A percentile compares a stretch with the other conserved stretches of the same genome.
Evolutionary conservation across 2,888 invertebrate species (phyloP).

Genomic region (Ichneumoninae sp.): DNA sequence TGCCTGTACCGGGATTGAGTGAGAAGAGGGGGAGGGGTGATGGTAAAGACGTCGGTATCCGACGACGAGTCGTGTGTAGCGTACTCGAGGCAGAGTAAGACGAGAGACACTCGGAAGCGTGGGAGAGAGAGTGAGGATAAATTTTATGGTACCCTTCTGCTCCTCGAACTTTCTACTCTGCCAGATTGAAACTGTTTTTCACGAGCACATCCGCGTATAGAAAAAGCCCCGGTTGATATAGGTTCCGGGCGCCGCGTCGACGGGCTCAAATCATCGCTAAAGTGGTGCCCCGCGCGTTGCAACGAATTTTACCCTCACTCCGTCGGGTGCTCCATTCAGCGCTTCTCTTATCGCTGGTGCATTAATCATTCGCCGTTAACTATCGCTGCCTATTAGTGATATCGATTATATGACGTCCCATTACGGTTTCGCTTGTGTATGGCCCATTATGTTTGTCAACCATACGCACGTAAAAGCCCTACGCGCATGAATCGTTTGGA

Average conservation of each 20-base stretch:
- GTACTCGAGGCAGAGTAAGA: slow-evolving; percentile 11
- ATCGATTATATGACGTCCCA: slow-evolving; percentile 36
- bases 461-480: background rate
- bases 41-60: slow-evolving; percentile 29
- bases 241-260: slow-evolving; percentile 48
- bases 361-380: slow-evolving; percentile 54
- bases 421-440: background rate
- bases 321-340: background rate
- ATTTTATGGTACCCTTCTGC: slow-evolving; percentile 45
- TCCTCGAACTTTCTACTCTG: slow-evolving; percentile 73
- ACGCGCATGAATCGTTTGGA: background rate
- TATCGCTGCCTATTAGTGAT: slow-evolving; percentile 46
- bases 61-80: slow-evolving; percentile 32
- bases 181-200: slow-evolving; percentile 76
- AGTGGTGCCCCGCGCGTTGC: slow-evolving; percentile 21
- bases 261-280: slow-evolving; percentile 56
- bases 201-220: slow-evolving; percentile 33
- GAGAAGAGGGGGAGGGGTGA: background rate
- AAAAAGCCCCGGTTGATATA: slow-evolving; percentile 17
- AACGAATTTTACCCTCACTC: slow-evolving; percentile 41
- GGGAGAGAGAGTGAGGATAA: background rate
- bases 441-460: background rate
- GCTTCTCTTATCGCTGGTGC: slow-evolving; percentile 27
- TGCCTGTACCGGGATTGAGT: background rate
- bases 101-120: slow-evolving; percentile 21